Base-by-base conservation (phyloP, 2,797 vertebrate species). In the Chrysocyon brachyurus region DNA sequence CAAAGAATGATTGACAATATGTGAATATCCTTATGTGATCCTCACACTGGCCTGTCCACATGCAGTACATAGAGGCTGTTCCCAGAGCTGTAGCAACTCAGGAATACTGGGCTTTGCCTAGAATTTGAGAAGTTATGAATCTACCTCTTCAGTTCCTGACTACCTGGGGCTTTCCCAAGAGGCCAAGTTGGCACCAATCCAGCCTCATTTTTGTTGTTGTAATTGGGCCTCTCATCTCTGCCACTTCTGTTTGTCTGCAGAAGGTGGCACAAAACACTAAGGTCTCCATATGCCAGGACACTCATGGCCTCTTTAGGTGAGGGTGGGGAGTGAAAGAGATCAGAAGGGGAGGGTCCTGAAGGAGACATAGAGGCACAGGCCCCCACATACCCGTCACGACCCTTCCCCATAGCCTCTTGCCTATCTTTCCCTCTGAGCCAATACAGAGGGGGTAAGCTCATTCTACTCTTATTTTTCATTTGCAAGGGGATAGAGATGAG, bases 1-100 rank as follows among this genome's bases (percentile, higher is more conserved):
- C 96, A 98, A 97, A 97, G 97, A 94, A 81, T 66, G 52, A 94
- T 7, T 6, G 83, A 92, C 97, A 96, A 83, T 68, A 97, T 95
- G 94, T 96, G 94, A 97, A 94, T 86, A 70, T 90, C 97, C 96
- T 95, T 78, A 59, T 40, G 10, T 6, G 33, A 91, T 87, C 26
- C 93, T 95, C 95, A 93, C 95, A 95, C 94, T 95, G 96, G 89
- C 81, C 73, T 72, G 24, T 91, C 81, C 85, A 81, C 85, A 33
- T 2, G 66, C 66, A 89, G 94, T 95, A 82, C 26, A 28, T 6
- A 6, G 17, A 95, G 87, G 87, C 16, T 79, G 61, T 81, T 95
- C 72, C 88, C 94, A 92, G 91, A 16, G 56, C 6, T 17, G 0
- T 78, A 21, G 75, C 94, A 46, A 84, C 79, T 92, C 84, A 26